These are phyloP conservation scores for Fringilla coelebs DNA, from an alignment of 2,797 vertebrate species.

Conservation along the genomic window DNA sequence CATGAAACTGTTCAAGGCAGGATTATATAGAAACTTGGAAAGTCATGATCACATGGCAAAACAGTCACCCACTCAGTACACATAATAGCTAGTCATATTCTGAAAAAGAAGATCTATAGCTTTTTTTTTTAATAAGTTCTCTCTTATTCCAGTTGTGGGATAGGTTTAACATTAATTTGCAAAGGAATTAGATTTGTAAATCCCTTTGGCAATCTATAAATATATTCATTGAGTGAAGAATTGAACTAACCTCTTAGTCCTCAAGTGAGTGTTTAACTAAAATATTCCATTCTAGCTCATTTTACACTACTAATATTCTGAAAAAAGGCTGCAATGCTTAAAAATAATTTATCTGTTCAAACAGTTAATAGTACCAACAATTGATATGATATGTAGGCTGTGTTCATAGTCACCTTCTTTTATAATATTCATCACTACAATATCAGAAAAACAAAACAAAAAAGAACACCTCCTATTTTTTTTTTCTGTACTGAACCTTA, in stretches of 20 bases:
- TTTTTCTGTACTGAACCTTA: neutral
- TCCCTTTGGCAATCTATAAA: neutral
- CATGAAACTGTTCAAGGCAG: neutral
- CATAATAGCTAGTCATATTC: conserved; percentile 46
- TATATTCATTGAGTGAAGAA: neutral
- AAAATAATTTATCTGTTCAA: neutral
- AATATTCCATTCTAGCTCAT: neutral
- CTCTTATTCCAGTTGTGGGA: neutral
- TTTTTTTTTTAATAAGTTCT: neutral
- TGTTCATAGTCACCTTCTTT: neutral
- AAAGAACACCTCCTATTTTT: neutral
- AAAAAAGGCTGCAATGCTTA: neutral
- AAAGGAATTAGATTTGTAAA: conserved; percentile 8
- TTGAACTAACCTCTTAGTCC: neutral
- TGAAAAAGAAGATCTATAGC: neutral
- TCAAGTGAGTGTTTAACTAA: neutral
- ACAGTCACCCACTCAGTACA: conserved; percentile 59
- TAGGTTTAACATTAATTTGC: neutral
- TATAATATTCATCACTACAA: neutral
- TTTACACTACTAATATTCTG: neutral
- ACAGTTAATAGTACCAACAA: neutral
- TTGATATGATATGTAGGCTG: neutral
- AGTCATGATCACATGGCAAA: conserved; percentile 64
- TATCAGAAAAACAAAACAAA: neutral
- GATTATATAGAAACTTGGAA: conserved; percentile 50